Base-by-base conservation (phyloP, 2,888 invertebrate genomes). In the Pycnomerus fuliginosus region DNA sequence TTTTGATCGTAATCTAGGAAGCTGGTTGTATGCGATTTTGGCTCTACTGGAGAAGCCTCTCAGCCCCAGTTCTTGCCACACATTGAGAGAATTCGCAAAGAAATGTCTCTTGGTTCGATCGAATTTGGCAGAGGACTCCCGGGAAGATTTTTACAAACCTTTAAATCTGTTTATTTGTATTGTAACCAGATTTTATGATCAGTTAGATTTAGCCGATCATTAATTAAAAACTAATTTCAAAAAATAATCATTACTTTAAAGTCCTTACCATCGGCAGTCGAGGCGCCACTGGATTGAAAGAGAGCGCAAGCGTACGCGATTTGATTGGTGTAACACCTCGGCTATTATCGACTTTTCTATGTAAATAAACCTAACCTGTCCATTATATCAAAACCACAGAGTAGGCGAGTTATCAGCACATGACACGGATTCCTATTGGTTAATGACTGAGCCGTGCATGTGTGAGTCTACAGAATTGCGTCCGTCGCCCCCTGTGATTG, bases 111-210 rank as follows among this genome's bases (percentile, higher is more conserved):
- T 58, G 14, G 64, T 76, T 16, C 43, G 70, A 36, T 61, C 65
- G 3, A 53, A 51, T 16, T 55, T 68, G 15, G 27, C 53, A 22
- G 65, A 46, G 15, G 73, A 74, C 49, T 65, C 70, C 43, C 64
- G 71, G 17, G 61, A 56, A 51, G 58, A 66, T 38, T 65, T 73
- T 25, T 77, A 76, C 29, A 69, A 73, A 31, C 78, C 84, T 4
- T 65, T 86, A 24, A 89, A 87, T 71, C 74, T 89, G 34, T 80
- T 85, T 58, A 86, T 90, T 62, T 87, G 87, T 68, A 71, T 90
- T 52, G 82, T 89, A 29, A 79, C 83, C 24, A 76, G 80, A 59
- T 87, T 85, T 71, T 90, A 85, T 71, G 77, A 81, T 51, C 89
- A 90, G 68, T 72, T 78, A 53, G 90, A 90, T 71, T 74, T 90